These are phyloP conservation scores for Leptodactylus fuscus DNA, from an alignment of 2,113 vertebrate genomes.

Conservation along the genomic window DNA sequence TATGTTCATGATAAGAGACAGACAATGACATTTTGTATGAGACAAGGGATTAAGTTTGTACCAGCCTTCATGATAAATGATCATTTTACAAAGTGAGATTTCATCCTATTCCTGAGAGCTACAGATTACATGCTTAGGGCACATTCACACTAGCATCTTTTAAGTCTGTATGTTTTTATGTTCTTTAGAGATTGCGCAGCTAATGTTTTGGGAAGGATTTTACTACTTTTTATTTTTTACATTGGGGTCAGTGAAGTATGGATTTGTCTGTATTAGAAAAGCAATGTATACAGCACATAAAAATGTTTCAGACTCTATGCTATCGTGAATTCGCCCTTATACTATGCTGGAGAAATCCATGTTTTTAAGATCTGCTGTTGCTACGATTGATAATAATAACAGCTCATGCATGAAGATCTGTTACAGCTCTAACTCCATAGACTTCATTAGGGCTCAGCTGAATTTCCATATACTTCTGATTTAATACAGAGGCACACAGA, in stretches of 20 bases:
- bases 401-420: no score
- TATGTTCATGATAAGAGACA: not conserved
- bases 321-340: no score
- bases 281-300: not conserved
- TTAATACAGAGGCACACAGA: no score
- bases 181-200: not conserved
- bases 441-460: no score
- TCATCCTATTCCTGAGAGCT: not conserved
- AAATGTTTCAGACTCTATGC: not conserved
- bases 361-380: not conserved
- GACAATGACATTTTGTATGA: not conserved
- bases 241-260: not conserved
- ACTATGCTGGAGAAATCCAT: no score
- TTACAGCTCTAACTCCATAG: no score
- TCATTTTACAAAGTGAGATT: not conserved
- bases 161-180: not conserved
- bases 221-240: not conserved
- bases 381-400: no score
- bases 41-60: not conserved
- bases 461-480: no score
- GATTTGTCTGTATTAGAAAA: not conserved
- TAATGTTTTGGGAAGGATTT: not conserved
- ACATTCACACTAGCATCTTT: not conserved
- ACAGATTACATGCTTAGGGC: not conserved
- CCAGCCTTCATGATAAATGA: not conserved